Conservation (phyloP, 2,888 invertebrate species). For the Xanthia togata region DNA sequence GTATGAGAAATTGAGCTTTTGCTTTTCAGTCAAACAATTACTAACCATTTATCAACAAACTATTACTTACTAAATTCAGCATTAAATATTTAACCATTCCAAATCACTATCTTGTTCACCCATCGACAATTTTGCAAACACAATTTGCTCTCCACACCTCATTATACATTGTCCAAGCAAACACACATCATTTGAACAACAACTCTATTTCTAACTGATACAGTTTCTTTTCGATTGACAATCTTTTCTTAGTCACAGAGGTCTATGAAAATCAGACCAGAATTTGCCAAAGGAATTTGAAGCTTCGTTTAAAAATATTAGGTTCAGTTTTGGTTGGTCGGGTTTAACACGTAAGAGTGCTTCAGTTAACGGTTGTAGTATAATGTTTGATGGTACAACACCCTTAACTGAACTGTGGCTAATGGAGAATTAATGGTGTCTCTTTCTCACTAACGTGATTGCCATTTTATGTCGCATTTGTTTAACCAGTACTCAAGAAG, state of each 20-base stretch:
- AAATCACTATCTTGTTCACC: constrained; percentile 12
- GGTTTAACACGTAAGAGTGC: neutral
- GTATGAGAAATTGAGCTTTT: neutral
- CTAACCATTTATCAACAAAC: constrained; percentile 4
- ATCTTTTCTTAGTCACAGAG: neutral
- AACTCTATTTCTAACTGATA: neutral
- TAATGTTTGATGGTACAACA: constrained; percentile 44
- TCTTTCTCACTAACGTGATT: constrained; percentile 28
- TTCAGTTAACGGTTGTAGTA: constrained; percentile 7
- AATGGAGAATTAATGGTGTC: constrained; percentile 41
- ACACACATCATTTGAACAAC: constrained; percentile 1
- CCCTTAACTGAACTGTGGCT: constrained; percentile 38
- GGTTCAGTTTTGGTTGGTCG: constrained; percentile 4
- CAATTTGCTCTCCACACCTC: constrained; percentile 29
- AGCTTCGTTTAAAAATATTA: neutral
- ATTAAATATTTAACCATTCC: constrained; percentile 20
- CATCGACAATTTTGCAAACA: constrained; percentile 24
- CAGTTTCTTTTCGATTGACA: neutral
- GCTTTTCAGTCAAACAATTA: neutral
- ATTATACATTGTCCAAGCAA: constrained; percentile 36
- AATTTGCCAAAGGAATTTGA: constrained; percentile 17
- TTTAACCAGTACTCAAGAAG: neutral
- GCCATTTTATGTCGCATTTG: constrained; percentile 21
- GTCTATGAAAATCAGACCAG: neutral
- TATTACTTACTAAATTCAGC: constrained; percentile 12